Evolutionary conservation across 1,140 invertebrate genomes (phyloP), one percentile per base, ranked within the genome.

Genomic region (Drosophila arawakana): DNA sequence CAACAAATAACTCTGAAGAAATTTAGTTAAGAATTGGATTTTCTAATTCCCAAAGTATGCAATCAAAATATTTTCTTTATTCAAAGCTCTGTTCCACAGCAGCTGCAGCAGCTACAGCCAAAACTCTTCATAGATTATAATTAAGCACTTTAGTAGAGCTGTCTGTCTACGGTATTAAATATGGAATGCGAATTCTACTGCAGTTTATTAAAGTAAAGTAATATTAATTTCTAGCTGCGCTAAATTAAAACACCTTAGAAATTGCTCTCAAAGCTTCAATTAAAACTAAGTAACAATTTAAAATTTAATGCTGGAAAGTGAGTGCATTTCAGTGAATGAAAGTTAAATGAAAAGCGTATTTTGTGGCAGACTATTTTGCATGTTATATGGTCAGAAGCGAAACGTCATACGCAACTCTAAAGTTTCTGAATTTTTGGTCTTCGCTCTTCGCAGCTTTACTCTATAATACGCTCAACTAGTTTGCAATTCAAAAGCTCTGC

Each of bases 401-500:
- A 41, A 43, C 10, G 21, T 47, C 44, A 47, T 49, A 37, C 41
- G 41, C 41, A 39, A 39, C 21, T 15, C 37, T 62, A 1, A 52
- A 30, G 8, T 18, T 18, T 11, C 9, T 60, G 30, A 30, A 30
- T 30, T 57, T 35, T 13, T n/a, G 9, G 35, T 58, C 39, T 15
- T 30, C 3, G 3, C 25, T 30, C 25, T n/a, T 15, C 49, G 49
- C 30, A 39, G 11, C 58, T 25, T 34, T 57, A n/a, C 60, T 34
- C 43, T 41, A 49, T 73, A 73, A 68, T 68, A 68, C 34, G 63
- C 47, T 39, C 78, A 81, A 82, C 79, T 86, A 78, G 73, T 86
- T 77, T 80, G 80, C 81, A 69, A 84, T 66, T 81, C 73, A 77
- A 79, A 86, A 65, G 62, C 62, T 50, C 44, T 65, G 50, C 37